These are phyloP conservation scores for Tholera decimalis DNA, from an alignment of 2,888 invertebrate species.

Conservation along the genomic window DNA sequence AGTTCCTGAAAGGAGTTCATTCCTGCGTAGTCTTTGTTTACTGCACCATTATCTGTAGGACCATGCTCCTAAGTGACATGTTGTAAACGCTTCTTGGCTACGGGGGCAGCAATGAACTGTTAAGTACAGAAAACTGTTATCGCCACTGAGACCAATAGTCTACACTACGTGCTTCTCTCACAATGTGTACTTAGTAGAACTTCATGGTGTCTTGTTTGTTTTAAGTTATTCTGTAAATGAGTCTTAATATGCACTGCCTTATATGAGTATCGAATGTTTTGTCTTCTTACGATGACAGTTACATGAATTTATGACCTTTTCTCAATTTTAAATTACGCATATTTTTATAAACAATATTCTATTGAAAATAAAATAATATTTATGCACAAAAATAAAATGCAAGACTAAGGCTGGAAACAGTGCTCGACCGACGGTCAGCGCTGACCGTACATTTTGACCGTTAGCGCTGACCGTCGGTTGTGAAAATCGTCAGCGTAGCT, in stretches of 20 bases:
- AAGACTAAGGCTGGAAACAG: too few relatives aligned
- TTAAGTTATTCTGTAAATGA: background rate
- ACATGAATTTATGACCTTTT: background rate
- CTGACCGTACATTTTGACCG: too few relatives aligned
- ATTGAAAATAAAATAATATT: too few relatives aligned
- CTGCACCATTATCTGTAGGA: background rate
- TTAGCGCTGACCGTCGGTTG: too few relatives aligned
- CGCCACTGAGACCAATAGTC: background rate
- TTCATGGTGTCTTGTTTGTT: too few relatives aligned
- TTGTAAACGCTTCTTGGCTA: background rate
- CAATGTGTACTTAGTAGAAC: too few relatives aligned
- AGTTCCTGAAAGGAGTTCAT: background rate
- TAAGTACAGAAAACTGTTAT: background rate
- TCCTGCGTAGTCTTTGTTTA: background rate
- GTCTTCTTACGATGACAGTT: conserved; percentile 7
- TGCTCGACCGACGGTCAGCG: too few relatives aligned
- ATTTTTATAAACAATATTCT: too few relatives aligned
- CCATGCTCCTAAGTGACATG: background rate
- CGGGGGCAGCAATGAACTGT: background rate
- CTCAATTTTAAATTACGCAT: background rate
- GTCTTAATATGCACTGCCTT: background rate
- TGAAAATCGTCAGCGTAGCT: too few relatives aligned
- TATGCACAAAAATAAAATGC: too few relatives aligned
- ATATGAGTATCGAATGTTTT: background rate
- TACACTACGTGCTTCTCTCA: background rate